Percentiles rank a stretch among this genome's conserved stretches.
phyloP scores from a whole-genome alignment of 2,113 vertebrate genomes.

The Prietella phreatophila region DNA sequence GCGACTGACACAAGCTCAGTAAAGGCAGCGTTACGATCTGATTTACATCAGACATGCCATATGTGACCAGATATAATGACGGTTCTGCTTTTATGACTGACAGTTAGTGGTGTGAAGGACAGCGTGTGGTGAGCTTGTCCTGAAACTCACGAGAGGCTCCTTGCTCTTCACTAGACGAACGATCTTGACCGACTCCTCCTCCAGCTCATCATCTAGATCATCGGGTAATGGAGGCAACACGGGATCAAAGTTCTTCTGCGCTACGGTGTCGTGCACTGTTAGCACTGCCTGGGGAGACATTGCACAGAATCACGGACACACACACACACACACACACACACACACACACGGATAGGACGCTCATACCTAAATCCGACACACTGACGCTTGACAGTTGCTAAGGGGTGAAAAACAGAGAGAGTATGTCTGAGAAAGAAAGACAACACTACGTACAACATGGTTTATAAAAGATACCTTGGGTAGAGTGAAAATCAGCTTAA shows the following conservation, averaged over 20 bases:
- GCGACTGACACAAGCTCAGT: background rate
- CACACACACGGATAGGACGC: background rate
- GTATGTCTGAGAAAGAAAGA: background rate
- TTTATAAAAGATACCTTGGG: background rate
- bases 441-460: background rate
- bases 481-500: background rate
- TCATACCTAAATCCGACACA: background rate
- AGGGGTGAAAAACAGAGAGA: background rate
- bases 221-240: slow-evolving; percentile 86
- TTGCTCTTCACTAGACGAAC: slow-evolving; percentile 94
- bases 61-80: background rate
- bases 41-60: background rate
- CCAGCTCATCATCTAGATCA: slow-evolving; percentile 84
- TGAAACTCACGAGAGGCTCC: slow-evolving; percentile 83
- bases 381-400: background rate
- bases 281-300: slow-evolving; percentile 80
- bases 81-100: background rate
- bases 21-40: background rate
- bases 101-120: background rate
- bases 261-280: slow-evolving; percentile 89
- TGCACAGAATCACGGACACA: background rate
- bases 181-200: slow-evolving; percentile 95
- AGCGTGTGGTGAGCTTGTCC: background rate
- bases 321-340: slow-evolving; percentile 19
- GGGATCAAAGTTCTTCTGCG: slow-evolving; percentile 94